Evolutionary conservation across 1,140 invertebrate genomes (phyloP).

Genomic region (Phocides pigmalion): DNA sequence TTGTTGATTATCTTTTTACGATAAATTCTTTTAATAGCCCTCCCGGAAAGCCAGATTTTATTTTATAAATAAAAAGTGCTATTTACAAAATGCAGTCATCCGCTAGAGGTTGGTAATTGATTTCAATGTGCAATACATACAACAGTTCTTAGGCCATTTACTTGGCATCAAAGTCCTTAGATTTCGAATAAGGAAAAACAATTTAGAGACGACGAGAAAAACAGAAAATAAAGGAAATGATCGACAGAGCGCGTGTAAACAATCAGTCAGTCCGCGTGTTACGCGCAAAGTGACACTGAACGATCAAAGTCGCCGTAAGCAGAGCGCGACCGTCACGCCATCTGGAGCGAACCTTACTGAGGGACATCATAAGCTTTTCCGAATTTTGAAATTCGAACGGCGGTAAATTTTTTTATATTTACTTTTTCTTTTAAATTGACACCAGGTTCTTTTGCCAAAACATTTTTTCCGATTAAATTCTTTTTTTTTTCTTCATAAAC

Average conservation of each 20-base stretch:
- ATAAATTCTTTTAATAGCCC: no score
- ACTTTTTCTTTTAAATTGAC: no score
- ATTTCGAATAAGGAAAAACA: background rate
- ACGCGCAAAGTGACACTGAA: slow-evolving; percentile 41
- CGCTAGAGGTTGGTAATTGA: no score
- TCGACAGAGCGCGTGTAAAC: slow-evolving; percentile 8
- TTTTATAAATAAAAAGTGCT: no score
- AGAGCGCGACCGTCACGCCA: slow-evolving; percentile 50
- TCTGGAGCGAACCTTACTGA: slow-evolving; percentile 17
- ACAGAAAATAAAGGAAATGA: background rate
- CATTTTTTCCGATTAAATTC: no score
- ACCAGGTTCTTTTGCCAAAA: no score
- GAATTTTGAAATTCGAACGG: slow-evolving; percentile 17
- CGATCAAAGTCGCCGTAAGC: slow-evolving; percentile 46
- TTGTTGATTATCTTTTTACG: no score
- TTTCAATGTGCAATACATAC: no score
- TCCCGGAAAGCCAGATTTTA: no score
- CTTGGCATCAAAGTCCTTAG: background rate
- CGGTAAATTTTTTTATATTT: background rate
- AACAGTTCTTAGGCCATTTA: no score
- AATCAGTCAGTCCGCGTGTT: background rate
- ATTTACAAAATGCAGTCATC: no score
- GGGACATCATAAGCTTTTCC: slow-evolving; percentile 43
- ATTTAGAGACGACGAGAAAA: background rate
- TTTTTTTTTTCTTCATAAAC: no score